A percentile compares a stretch with the other conserved stretches of the same genome.
phyloP scores from a whole-genome alignment of 2,797 vertebrate species.

The Falco peregrinus region DNA sequence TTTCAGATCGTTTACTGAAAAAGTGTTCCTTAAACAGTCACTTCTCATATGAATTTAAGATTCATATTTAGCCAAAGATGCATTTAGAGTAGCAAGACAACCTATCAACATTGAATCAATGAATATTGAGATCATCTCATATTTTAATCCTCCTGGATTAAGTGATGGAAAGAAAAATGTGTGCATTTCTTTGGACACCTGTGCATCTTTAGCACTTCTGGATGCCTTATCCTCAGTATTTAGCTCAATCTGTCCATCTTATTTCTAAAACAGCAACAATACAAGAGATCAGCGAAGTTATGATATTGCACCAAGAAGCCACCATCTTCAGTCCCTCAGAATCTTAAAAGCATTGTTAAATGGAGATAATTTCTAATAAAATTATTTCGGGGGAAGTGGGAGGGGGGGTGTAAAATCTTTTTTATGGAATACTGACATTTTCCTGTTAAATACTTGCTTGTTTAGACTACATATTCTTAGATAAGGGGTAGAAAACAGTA shows the following conservation, averaged over 20 bases:
- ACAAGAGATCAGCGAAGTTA: not conserved
- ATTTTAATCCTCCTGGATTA: not conserved
- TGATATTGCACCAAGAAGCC: not conserved
- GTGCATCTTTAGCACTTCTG: not conserved
- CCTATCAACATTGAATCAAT: not conserved
- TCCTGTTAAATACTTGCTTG: not conserved
- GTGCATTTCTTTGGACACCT: not conserved
- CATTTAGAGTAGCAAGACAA: not conserved
- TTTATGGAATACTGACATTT: not conserved
- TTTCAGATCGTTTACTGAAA: not conserved
- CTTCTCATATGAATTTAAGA: not conserved
- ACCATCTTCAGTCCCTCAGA: not conserved
- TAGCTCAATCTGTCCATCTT: not conserved
- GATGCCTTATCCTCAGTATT: not conserved
- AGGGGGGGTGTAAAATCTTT: not conserved
- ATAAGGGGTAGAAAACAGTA: not conserved
- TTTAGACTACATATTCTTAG: not conserved
- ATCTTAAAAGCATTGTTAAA: not conserved
- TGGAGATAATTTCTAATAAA: not conserved
- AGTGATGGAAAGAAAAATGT: not conserved
- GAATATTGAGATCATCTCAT: not conserved
- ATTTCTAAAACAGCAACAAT: not conserved
- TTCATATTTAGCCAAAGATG: not conserved
- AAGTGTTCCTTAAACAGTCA: not conserved
- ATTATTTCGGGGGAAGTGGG: not conserved